A percentile compares a stretch with the other conserved stretches of the same genome.
phyloP scores from a whole-genome alignment of 2,113 vertebrate species.

The Thymallus thymallus region DNA sequence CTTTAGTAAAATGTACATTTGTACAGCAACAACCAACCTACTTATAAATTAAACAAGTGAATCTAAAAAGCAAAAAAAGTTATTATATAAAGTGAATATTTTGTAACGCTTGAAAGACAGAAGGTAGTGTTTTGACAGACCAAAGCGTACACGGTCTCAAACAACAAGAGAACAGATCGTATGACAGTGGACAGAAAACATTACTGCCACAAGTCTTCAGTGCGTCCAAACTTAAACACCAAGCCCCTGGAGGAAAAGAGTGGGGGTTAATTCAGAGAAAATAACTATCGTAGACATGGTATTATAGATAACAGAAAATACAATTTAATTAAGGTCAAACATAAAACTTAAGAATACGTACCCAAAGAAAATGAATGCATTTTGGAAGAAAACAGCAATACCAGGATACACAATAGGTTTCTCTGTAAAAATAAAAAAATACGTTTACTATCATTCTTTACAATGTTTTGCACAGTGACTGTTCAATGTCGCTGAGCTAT shows the following conservation, averaged over 20 bases:
- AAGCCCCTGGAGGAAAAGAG: slow-evolving; percentile 78
- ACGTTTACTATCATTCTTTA: neutral
- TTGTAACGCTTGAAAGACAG: neutral
- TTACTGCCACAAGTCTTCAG: slow-evolving; percentile 97
- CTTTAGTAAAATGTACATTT: slow-evolving; percentile 41
- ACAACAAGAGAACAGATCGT: slow-evolving; percentile 50
- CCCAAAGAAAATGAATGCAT: slow-evolving; percentile 99
- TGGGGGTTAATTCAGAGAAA: neutral
- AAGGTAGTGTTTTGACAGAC: slow-evolving; percentile 3
- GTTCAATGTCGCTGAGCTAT: neutral
- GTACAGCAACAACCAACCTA: slow-evolving; percentile 32
- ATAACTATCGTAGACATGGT: neutral
- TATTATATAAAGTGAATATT: slow-evolving; percentile 44
- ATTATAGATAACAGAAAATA: slow-evolving; percentile 8
- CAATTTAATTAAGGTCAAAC: neutral
- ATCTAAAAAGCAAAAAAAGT: slow-evolving; percentile 34
- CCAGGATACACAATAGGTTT: slow-evolving; percentile 88
- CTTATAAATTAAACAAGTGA: slow-evolving; percentile 58
- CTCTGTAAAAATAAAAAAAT: slow-evolving; percentile 56
- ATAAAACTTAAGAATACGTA: slow-evolving; percentile 65
- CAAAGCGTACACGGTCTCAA: slow-evolving; percentile 20
- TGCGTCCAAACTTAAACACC: slow-evolving; percentile 98
- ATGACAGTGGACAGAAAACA: slow-evolving; percentile 13
- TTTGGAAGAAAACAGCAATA: slow-evolving; percentile 98
- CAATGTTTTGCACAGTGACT: neutral